These are phyloP conservation scores for Germaria angustata DNA, from an alignment of 2,888 invertebrate species.

Conservation along the genomic window DNA sequence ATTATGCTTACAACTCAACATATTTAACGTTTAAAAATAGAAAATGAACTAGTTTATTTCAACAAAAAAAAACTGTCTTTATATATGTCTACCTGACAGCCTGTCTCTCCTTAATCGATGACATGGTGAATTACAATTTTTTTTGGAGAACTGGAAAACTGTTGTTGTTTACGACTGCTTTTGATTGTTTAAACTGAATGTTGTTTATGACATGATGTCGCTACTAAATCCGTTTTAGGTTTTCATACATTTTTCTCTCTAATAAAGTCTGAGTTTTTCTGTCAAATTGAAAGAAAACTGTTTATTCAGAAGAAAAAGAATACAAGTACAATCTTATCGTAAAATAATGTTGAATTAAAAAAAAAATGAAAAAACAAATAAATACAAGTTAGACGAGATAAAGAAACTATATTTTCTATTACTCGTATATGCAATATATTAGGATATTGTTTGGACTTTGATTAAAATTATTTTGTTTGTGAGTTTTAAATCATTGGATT, in stretches of 20 bases:
- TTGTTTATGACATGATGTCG: slow-evolving; percentile 58
- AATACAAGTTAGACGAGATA: background rate
- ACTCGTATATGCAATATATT: too few species aligned
- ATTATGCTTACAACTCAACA: too few species aligned
- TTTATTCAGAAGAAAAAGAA: background rate
- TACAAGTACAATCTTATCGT: slow-evolving; percentile 60
- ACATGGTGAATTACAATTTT: slow-evolving; percentile 63
- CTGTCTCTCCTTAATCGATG: slow-evolving; percentile 39
- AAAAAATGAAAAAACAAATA: slow-evolving; percentile 15
- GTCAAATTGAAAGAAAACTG: background rate
- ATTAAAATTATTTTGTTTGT: too few species aligned
- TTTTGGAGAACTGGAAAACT: slow-evolving; percentile 41
- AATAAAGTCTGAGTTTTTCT: slow-evolving; percentile 9
- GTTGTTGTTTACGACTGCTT: too few species aligned
- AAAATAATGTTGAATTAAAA: slow-evolving; percentile 25
- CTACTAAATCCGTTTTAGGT: slow-evolving; percentile 46
- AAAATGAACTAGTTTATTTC: background rate
- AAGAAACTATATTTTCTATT: slow-evolving; percentile 2
- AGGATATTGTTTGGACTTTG: too few species aligned
- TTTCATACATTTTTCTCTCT: slow-evolving; percentile 6
- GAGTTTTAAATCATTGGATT: too few species aligned
- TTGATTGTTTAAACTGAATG: slow-evolving; percentile 53
- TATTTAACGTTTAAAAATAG: background rate
- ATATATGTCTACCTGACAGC: slow-evolving; percentile 15
- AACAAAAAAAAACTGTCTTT: slow-evolving; percentile 3